phyloP scores from a whole-genome alignment of 2,888 invertebrate genomes.

The Phorcus lineatus region DNA sequence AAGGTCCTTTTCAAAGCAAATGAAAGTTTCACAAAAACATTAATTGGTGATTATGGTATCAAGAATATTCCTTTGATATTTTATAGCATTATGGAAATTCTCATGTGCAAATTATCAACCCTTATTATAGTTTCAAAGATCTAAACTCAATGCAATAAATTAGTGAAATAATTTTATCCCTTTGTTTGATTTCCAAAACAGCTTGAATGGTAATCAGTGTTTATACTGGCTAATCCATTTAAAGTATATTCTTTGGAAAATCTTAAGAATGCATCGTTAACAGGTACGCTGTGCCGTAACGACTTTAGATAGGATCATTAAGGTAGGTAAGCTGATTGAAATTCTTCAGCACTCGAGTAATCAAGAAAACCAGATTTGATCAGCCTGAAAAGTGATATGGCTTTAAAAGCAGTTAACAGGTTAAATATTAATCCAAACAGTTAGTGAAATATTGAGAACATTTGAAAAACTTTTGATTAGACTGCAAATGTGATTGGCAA shows the following conservation, averaged over 20 bases:
- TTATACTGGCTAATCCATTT: neutral
- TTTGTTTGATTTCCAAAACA: too few relatives aligned
- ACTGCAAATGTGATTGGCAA: neutral
- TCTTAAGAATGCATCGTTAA: neutral
- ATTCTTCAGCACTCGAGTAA: neutral
- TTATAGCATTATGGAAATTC: too few relatives aligned
- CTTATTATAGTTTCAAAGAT: too few relatives aligned
- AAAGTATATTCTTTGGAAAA: neutral
- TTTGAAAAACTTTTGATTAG: neutral
- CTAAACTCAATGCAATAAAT: too few relatives aligned
- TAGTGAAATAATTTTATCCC: too few relatives aligned
- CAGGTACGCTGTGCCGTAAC: slow-evolving; percentile 3
- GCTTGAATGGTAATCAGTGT: too few relatives aligned
- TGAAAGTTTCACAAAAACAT: too few relatives aligned
- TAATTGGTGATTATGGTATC: too few relatives aligned
- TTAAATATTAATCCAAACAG: slow-evolving; percentile 17
- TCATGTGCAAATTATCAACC: too few relatives aligned
- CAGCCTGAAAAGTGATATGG: slow-evolving; percentile 14
- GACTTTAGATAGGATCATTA: neutral
- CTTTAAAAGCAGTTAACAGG: neutral
- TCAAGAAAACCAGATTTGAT: neutral
- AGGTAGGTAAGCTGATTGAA: neutral
- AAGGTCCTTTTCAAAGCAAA: too few relatives aligned
- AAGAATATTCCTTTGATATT: too few relatives aligned
- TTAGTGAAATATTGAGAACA: neutral